Conservation (phyloP, 2,888 invertebrate genomes). For the Nysson spinosus region DNA sequence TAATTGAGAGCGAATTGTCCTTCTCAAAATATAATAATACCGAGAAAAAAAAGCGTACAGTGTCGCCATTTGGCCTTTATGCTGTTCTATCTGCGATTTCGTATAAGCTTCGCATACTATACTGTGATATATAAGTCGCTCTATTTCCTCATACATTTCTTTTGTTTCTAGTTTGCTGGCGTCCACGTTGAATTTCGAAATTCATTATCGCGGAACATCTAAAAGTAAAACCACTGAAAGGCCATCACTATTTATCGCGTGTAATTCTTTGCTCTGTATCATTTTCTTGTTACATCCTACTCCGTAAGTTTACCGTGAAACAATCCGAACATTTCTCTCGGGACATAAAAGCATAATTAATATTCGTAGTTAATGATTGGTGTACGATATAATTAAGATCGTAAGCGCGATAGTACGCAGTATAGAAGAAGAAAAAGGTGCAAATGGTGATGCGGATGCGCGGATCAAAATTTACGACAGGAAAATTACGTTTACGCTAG, state of each 20-base stretch:
- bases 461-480: conserved; percentile 20
- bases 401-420: conserved; percentile 32
- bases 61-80: conserved; percentile 72
- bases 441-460: conserved; percentile 56
- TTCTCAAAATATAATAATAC: conserved; percentile 43
- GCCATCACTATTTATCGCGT: no score
- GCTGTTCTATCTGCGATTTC: conserved; percentile 74
- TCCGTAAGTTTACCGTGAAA: no score
- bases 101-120: conserved; percentile 72
- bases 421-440: conserved; percentile 50
- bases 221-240: no score
- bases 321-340: no score
- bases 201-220: no score
- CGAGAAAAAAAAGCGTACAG: conserved; percentile 54
- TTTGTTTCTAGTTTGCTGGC: conserved; percentile 49
- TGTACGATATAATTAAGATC: no score
- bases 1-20: conserved; percentile 47
- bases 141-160: conserved; percentile 57
- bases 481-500: conserved; percentile 43
- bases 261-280: no score
- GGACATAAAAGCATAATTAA: no score
- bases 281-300: no score
- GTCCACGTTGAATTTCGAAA: conserved; percentile 8
- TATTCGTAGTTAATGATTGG: no score
- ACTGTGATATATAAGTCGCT: conserved; percentile 75